Conservation (phyloP, 2,113 vertebrate species). For the Dendrocopos noguchii region DNA sequence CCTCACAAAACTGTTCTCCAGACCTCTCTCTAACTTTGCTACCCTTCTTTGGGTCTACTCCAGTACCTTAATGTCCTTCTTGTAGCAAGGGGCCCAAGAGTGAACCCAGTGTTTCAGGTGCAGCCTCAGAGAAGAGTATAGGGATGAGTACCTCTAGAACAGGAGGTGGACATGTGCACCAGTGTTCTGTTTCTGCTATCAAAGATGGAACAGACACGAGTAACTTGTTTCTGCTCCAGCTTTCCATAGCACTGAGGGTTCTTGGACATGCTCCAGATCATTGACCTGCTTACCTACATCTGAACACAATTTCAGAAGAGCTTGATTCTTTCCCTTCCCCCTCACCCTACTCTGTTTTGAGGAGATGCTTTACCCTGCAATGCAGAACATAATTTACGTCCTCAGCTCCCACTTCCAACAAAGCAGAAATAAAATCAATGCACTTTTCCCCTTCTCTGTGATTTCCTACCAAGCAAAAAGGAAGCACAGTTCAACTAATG, state of each 20-base stretch:
- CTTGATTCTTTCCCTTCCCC: not conserved
- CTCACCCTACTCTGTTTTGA: not conserved
- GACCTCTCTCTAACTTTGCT: too few relatives aligned
- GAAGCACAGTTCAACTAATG: not conserved
- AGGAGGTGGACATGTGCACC: too few relatives aligned
- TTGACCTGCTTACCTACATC: not conserved
- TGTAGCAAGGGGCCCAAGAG: too few relatives aligned
- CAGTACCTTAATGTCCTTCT: too few relatives aligned
- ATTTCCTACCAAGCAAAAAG: not conserved
- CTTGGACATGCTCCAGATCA: not conserved
- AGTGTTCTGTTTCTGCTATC: not conserved
- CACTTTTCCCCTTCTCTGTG: not conserved
- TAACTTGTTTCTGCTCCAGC: not conserved
- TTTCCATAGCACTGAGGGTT: not conserved
- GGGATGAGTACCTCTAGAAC: too few relatives aligned
- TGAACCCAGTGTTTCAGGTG: too few relatives aligned
- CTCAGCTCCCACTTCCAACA: not conserved
- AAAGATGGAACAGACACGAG: not conserved
- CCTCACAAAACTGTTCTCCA: too few relatives aligned
- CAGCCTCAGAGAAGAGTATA: too few relatives aligned
- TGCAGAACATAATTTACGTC: not conserved
- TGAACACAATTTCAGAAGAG: not conserved
- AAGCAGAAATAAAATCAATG: slow-evolving; percentile 38
- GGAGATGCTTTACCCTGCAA: not conserved
- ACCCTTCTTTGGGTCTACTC: too few relatives aligned